Conservation (phyloP, 2,113 vertebrate species). For the Epinephelus fuscoguttatus region DNA sequence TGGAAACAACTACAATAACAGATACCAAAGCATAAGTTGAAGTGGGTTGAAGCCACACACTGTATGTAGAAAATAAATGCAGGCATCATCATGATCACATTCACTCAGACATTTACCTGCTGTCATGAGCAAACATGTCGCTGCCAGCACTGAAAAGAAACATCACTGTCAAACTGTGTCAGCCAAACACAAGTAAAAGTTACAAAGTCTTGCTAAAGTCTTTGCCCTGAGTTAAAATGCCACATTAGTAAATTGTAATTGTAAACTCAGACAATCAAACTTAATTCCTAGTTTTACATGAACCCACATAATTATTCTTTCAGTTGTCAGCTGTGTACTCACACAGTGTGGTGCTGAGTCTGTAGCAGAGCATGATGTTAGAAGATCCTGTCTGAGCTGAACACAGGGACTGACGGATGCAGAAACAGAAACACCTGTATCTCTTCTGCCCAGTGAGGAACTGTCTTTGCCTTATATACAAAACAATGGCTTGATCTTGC, state of each 20-base stretch:
- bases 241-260: too few species aligned
- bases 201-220: too few species aligned
- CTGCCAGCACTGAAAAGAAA: slow-evolving; percentile 54
- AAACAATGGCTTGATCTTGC: not conserved
- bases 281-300: not conserved
- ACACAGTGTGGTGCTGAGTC: slow-evolving; percentile 34
- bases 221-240: too few species aligned
- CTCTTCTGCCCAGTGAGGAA: not conserved
- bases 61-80: not conserved
- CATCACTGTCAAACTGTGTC: not conserved
- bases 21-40: not conserved
- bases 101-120: slow-evolving; percentile 38
- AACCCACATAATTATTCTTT: not conserved
- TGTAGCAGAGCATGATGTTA: slow-evolving; percentile 41
- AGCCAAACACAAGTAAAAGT: too few species aligned
- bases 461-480: not conserved
- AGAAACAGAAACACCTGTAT: not conserved
- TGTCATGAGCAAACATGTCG: slow-evolving; percentile 35
- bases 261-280: too few species aligned
- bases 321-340: slow-evolving; percentile 28
- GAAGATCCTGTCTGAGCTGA: not conserved
- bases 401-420: not conserved
- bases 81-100: not conserved
- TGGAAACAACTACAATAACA: slow-evolving; percentile 18
- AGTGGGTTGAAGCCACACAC: not conserved